A percentile compares a stretch with the other conserved stretches of the same genome.
Evolutionary conservation across 2,113 vertebrate genomes (phyloP).

Genomic region (Hydrochoerus hydrochaeris): DNA sequence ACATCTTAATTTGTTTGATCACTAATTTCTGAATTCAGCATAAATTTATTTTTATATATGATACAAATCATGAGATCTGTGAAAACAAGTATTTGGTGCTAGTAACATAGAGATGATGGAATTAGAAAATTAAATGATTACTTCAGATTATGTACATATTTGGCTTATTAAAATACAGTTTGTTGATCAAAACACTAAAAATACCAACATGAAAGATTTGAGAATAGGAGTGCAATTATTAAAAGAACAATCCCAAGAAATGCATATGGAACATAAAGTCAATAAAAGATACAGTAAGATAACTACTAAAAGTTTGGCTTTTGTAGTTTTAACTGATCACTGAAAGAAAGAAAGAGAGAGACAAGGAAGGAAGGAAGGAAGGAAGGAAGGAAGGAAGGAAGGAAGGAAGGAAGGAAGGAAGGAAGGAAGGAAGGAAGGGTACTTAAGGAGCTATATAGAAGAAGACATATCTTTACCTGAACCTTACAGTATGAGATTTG

Average conservation of each 20-base stretch:
- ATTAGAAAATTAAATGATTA: neutral
- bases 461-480: neutral
- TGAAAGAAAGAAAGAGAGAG: neutral
- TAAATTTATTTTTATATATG: neutral
- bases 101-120: neutral
- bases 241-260: neutral
- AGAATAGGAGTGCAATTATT: neutral
- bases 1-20: neutral
- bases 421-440: neutral
- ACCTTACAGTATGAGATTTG: neutral
- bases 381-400: neutral
- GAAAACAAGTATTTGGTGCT: neutral
- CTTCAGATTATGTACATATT: neutral
- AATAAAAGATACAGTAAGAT: neutral
- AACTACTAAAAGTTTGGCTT: neutral
- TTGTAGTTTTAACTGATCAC: neutral
- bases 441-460: neutral
- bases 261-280: neutral
- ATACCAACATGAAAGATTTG: neutral
- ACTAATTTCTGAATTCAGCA: neutral
- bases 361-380: neutral
- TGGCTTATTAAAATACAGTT: neutral
- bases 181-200: neutral
- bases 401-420: neutral
- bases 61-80: neutral